phyloP scores from a whole-genome alignment of 2,797 vertebrate genomes.

The Tinamus major region DNA sequence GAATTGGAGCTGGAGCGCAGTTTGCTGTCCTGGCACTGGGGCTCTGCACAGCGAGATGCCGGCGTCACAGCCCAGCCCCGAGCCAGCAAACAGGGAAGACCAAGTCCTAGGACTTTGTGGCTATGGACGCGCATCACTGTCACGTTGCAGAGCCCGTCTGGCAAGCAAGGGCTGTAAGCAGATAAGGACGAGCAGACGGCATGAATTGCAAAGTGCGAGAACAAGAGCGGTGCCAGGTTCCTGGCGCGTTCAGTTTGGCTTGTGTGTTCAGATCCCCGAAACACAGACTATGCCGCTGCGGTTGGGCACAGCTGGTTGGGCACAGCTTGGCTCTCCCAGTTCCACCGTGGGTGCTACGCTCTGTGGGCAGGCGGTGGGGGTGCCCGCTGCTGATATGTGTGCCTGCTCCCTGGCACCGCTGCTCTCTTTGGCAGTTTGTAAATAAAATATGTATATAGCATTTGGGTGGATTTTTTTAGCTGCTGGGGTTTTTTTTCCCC shows the following conservation, averaged over 20 bases:
- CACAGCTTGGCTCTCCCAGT: neutral
- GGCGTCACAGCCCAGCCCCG: fast-evolving
- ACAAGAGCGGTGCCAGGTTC: neutral
- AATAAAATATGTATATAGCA: fast-evolving
- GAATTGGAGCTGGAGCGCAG: neutral
- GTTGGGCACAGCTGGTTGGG: neutral
- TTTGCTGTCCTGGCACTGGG: neutral
- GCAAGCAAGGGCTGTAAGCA: neutral
- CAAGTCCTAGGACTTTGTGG: neutral
- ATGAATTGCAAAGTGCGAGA: neutral
- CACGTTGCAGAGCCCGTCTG: neutral
- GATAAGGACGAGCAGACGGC: neutral
- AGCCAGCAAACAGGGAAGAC: neutral
- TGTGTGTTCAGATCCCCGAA: neutral
- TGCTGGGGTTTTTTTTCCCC: neutral
- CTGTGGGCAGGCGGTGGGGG: fast-evolving
- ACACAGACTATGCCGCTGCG: neutral
- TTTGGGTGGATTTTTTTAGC: neutral
- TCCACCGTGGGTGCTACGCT: fast-evolving
- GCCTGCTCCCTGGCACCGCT: neutral
- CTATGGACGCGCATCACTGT: neutral
- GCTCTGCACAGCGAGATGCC: neutral
- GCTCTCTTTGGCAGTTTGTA: neutral
- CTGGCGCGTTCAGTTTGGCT: fast-evolving
- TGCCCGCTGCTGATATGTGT: fast-evolving